Base-by-base conservation (phyloP, 2,888 invertebrate species). In the Mystacides longicornis region DNA sequence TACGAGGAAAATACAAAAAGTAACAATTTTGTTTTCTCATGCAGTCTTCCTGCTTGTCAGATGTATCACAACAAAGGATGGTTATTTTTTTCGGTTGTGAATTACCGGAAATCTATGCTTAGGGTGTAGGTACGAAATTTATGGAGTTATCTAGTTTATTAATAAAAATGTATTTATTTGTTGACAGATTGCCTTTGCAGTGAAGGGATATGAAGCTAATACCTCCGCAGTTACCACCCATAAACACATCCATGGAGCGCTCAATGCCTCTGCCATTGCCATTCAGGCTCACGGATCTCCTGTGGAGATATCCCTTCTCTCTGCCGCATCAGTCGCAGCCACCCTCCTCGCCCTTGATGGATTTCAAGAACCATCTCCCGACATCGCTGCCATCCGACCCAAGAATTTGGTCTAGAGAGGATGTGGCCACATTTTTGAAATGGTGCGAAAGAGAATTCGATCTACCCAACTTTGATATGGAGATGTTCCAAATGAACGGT, bases 401-500 rank as follows among this genome's bases (percentile, higher is more conserved):
- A 7, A 81, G 93, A 65, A 74, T 89, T 49, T 95, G 94, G 94
- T 86, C 87, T 55, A 82, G 94, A 63, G 93, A 93, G 64, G 93
- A 94, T 69, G 94, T 94, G 19, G 79, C 83, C 47, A 81, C 87
- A 52, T 95, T 94, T 72, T 75, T 95, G 50, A 85, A 89, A 67
- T 94, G 93, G 87, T 91, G 93, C 63, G 93, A 94, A 72, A 80
- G 90, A 62, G 93, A 93, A 74, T 94, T 93, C 70, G 93, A 93
- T 71, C 76, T 94, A 63, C 93, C 93, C 52, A 86, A 88, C 64
- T 89, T 95, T 68, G 93, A 93, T 68, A 86, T 90, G 82, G 93
- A 94, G 68, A 85, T 91, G 74, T 95, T 95, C 71, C 92, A 92
- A 77, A 94, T 95, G 93, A 95, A 95, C 71, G 95, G 94, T 80